phyloP scores from a whole-genome alignment of 2,888 invertebrate species.

The Acrobasis consociella region DNA sequence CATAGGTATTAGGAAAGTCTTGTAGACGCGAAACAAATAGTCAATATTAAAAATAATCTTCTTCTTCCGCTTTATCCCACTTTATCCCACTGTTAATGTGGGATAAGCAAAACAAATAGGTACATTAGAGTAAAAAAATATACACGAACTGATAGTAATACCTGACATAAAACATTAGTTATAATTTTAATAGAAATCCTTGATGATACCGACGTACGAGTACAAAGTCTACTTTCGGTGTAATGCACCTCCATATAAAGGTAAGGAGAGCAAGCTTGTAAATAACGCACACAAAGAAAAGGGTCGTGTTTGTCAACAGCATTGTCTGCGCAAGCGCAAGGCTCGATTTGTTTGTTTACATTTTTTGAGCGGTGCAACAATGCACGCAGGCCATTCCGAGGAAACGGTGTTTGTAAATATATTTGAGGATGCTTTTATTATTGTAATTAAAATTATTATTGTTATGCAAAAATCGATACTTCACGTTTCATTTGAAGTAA shows the following conservation, averaged over 20 bases:
- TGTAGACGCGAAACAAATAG: too few species aligned
- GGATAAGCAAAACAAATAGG: too few species aligned
- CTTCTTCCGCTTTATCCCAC: too few species aligned
- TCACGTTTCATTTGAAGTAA: neutral
- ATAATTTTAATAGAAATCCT: too few species aligned
- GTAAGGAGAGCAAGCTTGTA: neutral
- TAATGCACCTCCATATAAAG: neutral
- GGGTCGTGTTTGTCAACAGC: conserved; percentile 12
- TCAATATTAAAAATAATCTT: too few species aligned
- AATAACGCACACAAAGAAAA: neutral
- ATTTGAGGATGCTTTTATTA: neutral
- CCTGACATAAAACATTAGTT: too few species aligned
- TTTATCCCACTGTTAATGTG: too few species aligned
- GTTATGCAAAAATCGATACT: neutral
- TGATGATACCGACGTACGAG: too few species aligned
- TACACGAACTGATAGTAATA: too few species aligned
- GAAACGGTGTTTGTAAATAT: conserved; percentile 11
- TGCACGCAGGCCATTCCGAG: conserved; percentile 4
- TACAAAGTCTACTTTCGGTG: neutral
- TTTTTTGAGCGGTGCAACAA: conserved; percentile 19
- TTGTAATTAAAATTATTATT: too few species aligned
- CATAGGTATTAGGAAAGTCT: too few species aligned
- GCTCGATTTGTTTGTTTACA: conserved; percentile 6
- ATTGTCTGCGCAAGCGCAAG: neutral
- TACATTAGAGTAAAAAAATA: too few species aligned